Conservation (phyloP, 2,888 invertebrate genomes). For the Xylocampa areola region DNA sequence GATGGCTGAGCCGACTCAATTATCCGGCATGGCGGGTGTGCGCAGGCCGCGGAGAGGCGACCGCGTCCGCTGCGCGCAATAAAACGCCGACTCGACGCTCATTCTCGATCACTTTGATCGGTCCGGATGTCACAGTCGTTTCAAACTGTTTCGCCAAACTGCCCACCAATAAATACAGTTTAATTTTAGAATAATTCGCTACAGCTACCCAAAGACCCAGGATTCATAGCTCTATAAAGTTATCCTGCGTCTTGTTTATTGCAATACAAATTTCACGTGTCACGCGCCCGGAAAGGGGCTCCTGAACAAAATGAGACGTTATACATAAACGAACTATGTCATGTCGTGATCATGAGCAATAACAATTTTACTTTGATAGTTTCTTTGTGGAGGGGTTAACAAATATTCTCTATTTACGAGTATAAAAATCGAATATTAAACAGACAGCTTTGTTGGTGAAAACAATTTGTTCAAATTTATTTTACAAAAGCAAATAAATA, state of each 20-base stretch:
- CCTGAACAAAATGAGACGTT: constrained; percentile 61
- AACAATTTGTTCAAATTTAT: constrained; percentile 9
- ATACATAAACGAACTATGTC: constrained; percentile 45
- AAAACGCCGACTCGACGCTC: constrained; percentile 73
- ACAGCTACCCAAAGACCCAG: constrained; percentile 67
- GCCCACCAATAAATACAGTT: constrained; percentile 76
- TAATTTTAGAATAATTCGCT: constrained; percentile 84
- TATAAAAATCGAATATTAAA: constrained; percentile 29
- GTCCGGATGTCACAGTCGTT: constrained; percentile 83
- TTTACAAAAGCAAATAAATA: background rate
- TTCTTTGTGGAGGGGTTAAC: constrained; percentile 40
- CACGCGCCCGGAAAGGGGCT: constrained; percentile 55
- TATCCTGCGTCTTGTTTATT: constrained; percentile 71
- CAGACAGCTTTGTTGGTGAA: constrained; percentile 8
- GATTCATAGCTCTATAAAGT: constrained; percentile 75
- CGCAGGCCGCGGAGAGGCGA: constrained; percentile 16
- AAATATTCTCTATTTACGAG: constrained; percentile 46
- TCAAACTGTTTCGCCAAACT: constrained; percentile 72
- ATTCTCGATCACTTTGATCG: constrained; percentile 86
- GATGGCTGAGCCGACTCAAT: constrained; percentile 60
- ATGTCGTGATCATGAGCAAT: constrained; percentile 52
- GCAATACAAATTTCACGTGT: constrained; percentile 68
- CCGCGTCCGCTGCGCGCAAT: constrained; percentile 61
- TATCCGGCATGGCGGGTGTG: constrained; percentile 53
- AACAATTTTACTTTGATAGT: constrained; percentile 49